Evolutionary conservation across 2,797 vertebrate genomes (phyloP).

Genomic region (Pangasius djambal): DNA sequence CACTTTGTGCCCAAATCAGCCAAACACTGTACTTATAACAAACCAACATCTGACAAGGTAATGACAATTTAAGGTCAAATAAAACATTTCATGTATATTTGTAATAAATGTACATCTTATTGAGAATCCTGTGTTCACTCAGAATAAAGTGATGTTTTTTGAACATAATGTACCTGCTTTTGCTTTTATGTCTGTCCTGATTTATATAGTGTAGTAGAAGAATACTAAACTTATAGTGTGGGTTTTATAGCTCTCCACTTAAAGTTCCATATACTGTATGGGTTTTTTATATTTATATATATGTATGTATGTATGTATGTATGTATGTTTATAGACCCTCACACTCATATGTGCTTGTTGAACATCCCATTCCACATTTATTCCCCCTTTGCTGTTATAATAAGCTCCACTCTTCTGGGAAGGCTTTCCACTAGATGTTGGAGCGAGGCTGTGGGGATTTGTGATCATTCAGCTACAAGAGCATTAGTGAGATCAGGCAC

Average conservation of each 20-base stretch:
- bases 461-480: too few relatives aligned
- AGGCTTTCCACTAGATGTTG: too few relatives aligned
- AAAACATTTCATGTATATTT: slow-evolving; percentile 1
- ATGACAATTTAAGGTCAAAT: background rate
- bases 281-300: too few relatives aligned
- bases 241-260: background rate
- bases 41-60: background rate
- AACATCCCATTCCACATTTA: too few relatives aligned
- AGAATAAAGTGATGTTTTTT: slow-evolving; percentile 27
- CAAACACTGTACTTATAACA: background rate
- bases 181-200: background rate
- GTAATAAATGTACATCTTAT: background rate
- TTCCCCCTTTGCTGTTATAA: too few relatives aligned
- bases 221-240: background rate
- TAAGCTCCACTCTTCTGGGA: too few relatives aligned
- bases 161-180: background rate
- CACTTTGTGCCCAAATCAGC: background rate
- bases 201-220: background rate
- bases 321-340: background rate
- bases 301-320: too few relatives aligned
- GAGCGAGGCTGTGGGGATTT: too few relatives aligned
- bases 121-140: background rate
- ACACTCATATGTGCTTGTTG: background rate
- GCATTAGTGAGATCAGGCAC: too few relatives aligned
- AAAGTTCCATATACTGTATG: background rate